A percentile compares a stretch with the other conserved stretches of the same genome.
These are phyloP conservation scores for Corbicula japonica DNA, from an alignment of 2,888 invertebrate genomes.

Conservation along the genomic window DNA sequence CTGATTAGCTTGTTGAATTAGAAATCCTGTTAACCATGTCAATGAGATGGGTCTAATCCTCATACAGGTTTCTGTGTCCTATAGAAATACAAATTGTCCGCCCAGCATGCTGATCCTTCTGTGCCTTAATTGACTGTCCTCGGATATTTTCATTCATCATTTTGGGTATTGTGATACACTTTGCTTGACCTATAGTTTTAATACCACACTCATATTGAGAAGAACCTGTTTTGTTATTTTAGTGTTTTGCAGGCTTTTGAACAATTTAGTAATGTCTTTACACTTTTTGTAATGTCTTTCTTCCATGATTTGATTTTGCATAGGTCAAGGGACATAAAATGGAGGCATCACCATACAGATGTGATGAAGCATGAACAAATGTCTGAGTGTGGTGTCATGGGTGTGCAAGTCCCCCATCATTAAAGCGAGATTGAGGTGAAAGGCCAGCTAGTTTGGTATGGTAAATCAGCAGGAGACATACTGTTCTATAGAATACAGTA, in stretches of 20 bases:
- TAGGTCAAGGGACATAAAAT: slow-evolving; percentile 7
- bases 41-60: slow-evolving; percentile 26
- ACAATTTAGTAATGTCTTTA: too few relatives aligned
- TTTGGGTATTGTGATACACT: too few relatives aligned
- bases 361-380: slow-evolving; percentile 2
- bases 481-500: background rate
- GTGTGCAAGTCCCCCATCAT: too few relatives aligned
- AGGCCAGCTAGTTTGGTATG: slow-evolving; percentile 17
- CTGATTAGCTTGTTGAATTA: too few relatives aligned
- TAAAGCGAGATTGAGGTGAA: background rate
- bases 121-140: slow-evolving; percentile 16
- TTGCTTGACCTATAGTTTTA: too few relatives aligned
- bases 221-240: too few relatives aligned
- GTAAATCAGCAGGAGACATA: slow-evolving; percentile 26
- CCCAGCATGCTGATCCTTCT: slow-evolving; percentile 18
- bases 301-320: slow-evolving; percentile 26
- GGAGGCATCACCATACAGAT: background rate
- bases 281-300: too few relatives aligned
- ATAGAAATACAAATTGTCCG: slow-evolving; percentile 23
- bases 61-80: slow-evolving; percentile 11
- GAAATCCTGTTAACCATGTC: slow-evolving; percentile 33
- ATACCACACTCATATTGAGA: too few relatives aligned
- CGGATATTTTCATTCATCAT: too few relatives aligned
- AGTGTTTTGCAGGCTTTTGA: too few relatives aligned
- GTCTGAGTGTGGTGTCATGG: slow-evolving; percentile 13